Percentiles rank a stretch among this genome's conserved stretches.
Evolutionary conservation across 2,888 invertebrate genomes (phyloP).

Genomic region (Caenorhabditis panamensis): DNA sequence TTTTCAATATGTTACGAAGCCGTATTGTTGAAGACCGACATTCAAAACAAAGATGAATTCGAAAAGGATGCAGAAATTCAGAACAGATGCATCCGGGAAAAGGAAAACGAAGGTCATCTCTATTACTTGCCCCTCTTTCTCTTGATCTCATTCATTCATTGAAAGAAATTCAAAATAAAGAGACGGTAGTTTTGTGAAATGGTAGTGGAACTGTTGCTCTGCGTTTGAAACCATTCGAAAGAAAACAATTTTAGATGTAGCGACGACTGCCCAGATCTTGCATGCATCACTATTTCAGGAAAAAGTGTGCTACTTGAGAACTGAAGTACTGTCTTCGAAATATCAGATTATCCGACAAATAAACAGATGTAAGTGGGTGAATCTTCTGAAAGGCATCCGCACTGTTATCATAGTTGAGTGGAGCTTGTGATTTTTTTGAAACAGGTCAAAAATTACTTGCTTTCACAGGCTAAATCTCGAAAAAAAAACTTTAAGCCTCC

Average conservation of each 20-base stretch:
- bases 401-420: too few species aligned
- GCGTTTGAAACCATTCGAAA: too few species aligned
- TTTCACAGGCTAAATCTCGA: too few species aligned
- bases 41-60: constrained; percentile 41
- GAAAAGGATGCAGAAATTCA: constrained; percentile 53
- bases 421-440: too few species aligned
- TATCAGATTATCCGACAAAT: constrained; percentile 33
- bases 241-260: too few species aligned
- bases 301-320: constrained; percentile 33
- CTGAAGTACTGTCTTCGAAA: constrained; percentile 1
- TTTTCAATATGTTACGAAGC: neutral
- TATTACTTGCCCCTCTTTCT: constrained; percentile 28
- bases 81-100: constrained; percentile 61
- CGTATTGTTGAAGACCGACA: neutral
- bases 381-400: constrained; percentile 5
- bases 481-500: too few species aligned
- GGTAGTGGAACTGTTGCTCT: neutral
- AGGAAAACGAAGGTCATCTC: constrained; percentile 57
- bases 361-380: constrained; percentile 36
- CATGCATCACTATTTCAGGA: neutral
- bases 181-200: too few species aligned
- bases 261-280: too few species aligned
- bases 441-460: too few species aligned
- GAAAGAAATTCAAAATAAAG: constrained; percentile 20
- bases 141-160: constrained; percentile 9